phyloP scores from a whole-genome alignment of 2,888 invertebrate species.

The Fragum sueziense region DNA sequence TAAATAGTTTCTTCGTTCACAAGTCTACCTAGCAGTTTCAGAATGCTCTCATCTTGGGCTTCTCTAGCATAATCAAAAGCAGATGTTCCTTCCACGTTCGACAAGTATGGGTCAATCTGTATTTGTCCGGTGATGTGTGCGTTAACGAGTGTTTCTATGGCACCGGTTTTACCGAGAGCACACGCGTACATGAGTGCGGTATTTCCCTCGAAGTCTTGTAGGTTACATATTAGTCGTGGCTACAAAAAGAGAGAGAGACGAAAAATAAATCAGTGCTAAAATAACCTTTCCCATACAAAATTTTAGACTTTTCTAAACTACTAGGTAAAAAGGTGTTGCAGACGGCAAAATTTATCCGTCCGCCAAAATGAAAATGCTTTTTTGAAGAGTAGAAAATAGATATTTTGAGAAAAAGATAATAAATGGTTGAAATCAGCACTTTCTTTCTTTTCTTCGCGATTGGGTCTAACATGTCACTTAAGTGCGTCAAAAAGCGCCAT shows the following conservation, averaged over 20 bases:
- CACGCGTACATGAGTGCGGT: slow-evolving; percentile 64
- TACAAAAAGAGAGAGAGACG: slow-evolving; percentile 22
- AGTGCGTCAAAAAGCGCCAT: too few species aligned
- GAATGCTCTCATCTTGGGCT: slow-evolving; percentile 19
- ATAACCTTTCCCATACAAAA: too few species aligned
- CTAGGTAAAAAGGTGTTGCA: too few species aligned
- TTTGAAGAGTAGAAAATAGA: too few species aligned
- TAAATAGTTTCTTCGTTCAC: not conserved
- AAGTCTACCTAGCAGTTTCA: not conserved
- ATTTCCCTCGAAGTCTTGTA: slow-evolving; percentile 58
- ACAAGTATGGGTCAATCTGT: slow-evolving; percentile 29
- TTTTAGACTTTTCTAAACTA: too few species aligned
- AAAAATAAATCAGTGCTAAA: too few species aligned
- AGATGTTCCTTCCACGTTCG: slow-evolving; percentile 48
- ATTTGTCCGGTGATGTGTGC: slow-evolving; percentile 27
- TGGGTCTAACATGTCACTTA: too few species aligned
- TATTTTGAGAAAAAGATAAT: too few species aligned
- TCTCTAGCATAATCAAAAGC: slow-evolving; percentile 48
- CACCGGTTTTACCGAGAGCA: slow-evolving; percentile 41
- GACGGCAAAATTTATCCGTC: too few species aligned
- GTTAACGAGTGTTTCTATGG: slow-evolving; percentile 38
- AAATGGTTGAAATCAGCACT: too few species aligned
- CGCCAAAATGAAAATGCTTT: too few species aligned
- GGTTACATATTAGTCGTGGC: slow-evolving; percentile 49
- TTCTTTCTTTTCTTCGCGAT: too few species aligned